Conservation (phyloP, 1,140 invertebrate species). For the Drosophila insularis region DNA sequence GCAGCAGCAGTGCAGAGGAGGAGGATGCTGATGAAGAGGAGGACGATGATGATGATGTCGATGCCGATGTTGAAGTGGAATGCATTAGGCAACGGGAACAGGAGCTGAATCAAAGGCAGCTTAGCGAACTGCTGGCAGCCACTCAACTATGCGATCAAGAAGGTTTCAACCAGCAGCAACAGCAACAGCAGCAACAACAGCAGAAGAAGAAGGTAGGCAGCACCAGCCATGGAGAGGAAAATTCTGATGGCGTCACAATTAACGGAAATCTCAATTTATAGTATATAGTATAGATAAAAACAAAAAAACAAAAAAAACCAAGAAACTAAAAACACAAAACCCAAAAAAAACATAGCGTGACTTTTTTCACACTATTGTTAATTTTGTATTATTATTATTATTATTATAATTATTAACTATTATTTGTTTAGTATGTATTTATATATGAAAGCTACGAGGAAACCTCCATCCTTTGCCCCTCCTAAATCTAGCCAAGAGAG, state of each 20-base stretch:
- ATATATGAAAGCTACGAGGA: too few relatives aligned
- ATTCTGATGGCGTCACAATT: slow-evolving; percentile 55
- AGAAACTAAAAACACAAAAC: background rate
- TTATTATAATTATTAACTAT: slow-evolving; percentile 14
- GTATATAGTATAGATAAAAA: slow-evolving; percentile 37
- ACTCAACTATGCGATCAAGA: slow-evolving; percentile 51
- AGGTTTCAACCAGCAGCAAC: slow-evolving; percentile 14
- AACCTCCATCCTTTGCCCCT: too few relatives aligned
- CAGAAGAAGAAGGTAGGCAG: slow-evolving; percentile 65
- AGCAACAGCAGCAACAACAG: slow-evolving; percentile 54
- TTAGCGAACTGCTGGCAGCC: slow-evolving; percentile 66
- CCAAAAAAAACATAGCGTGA: background rate
- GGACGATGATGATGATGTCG: background rate
- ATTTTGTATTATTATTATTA: slow-evolving; percentile 13
- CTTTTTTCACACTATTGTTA: slow-evolving; percentile 8
- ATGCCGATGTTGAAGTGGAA: background rate
- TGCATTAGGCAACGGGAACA: slow-evolving; percentile 24
- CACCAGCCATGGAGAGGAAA: slow-evolving; percentile 33
- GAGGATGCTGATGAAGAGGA: slow-evolving; percentile 37
- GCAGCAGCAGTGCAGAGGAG: slow-evolving; percentile 88
- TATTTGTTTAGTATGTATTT: background rate
- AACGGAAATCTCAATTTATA: slow-evolving; percentile 68
- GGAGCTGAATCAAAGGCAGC: slow-evolving; percentile 48
- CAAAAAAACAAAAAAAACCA: slow-evolving; percentile 1
- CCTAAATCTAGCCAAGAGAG: too few relatives aligned